These are phyloP conservation scores for Ibycter americanus DNA, from an alignment of 2,797 vertebrate species.

Conservation along the genomic window DNA sequence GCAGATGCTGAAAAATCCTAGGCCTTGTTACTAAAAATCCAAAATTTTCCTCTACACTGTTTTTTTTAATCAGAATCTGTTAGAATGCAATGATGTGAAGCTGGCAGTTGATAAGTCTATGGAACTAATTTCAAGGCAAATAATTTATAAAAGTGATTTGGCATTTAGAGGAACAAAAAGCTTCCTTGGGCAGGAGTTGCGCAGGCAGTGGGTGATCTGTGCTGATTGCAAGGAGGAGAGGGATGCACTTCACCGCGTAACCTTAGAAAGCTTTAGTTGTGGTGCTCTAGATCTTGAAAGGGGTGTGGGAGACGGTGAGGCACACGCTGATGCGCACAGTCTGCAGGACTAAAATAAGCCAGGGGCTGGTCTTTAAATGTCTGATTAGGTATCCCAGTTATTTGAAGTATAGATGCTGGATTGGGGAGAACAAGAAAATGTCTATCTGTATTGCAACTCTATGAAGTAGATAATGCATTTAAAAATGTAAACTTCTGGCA, in stretches of 20 bases:
- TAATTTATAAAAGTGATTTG: background rate
- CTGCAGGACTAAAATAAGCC: too few relatives aligned
- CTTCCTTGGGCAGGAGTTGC: background rate
- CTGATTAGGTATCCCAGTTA: background rate
- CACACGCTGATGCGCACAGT: background rate
- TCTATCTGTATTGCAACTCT: rapidly evolving
- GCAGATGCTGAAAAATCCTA: background rate
- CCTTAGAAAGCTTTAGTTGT: background rate
- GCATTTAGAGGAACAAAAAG: background rate
- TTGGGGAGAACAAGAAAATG: background rate
- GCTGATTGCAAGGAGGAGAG: background rate
- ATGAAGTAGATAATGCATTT: background rate
- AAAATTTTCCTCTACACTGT: background rate
- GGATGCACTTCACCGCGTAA: background rate
- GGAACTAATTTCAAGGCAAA: background rate
- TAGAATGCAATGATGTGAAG: background rate
- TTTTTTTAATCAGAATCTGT: background rate
- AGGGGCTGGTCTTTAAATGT: background rate
- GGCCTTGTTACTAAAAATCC: background rate
- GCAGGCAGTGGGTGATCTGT: background rate
- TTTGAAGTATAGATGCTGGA: background rate
- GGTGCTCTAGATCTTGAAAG: background rate
- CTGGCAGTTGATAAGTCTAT: background rate
- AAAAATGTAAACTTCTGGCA: background rate
- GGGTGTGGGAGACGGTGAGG: background rate